Percentiles rank a stretch among this genome's conserved stretches.
Evolutionary conservation across 2,797 vertebrate genomes (phyloP).

Genomic region (Bothrops alternatus): DNA sequence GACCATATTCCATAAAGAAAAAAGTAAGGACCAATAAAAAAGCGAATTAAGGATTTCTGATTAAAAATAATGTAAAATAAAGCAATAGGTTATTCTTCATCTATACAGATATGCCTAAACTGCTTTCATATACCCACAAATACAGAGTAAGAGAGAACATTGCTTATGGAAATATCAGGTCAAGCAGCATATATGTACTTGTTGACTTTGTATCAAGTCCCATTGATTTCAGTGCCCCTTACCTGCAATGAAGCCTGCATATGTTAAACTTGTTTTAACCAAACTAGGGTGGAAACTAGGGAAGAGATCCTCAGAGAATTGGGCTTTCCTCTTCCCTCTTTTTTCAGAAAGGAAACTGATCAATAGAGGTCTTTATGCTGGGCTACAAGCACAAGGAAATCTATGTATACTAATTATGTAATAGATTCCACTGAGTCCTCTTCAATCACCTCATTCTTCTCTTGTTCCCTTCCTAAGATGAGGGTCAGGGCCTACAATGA

Average conservation of each 20-base stretch:
- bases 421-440: neutral
- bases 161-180: neutral
- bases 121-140: neutral
- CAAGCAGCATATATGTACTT: neutral
- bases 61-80: neutral
- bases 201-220: neutral
- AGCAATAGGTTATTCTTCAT: neutral
- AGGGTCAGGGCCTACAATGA: neutral
- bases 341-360: neutral
- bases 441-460: neutral
- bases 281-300: neutral
- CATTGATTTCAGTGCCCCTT: neutral
- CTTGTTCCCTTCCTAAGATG: neutral
- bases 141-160: neutral
- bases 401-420: neutral
- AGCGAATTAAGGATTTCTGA: neutral
- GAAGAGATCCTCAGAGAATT: neutral
- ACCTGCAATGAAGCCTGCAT: neutral
- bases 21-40: neutral
- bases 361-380: neutral
- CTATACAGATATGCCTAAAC: neutral
- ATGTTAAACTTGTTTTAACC: neutral
- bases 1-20: neutral
- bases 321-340: neutral
- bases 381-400: neutral